phyloP scores from a whole-genome alignment of 2,113 vertebrate species.

The Mus pahari region DNA sequence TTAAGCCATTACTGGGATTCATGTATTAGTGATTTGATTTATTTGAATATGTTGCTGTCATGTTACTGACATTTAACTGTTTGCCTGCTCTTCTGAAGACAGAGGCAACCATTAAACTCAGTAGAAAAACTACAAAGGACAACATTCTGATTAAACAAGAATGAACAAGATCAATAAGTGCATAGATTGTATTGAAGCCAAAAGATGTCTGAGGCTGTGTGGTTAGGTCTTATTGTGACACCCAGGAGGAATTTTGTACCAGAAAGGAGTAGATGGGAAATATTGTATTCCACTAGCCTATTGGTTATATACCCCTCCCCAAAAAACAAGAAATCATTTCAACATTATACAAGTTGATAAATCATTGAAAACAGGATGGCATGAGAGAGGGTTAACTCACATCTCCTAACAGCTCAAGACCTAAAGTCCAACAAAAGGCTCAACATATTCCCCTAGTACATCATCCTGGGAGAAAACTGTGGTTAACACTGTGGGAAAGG shows the following conservation, averaged over 20 bases:
- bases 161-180: neutral
- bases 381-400: neutral
- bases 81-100: neutral
- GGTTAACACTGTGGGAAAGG: neutral
- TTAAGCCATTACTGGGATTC: neutral
- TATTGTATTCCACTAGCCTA: neutral
- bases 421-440: neutral
- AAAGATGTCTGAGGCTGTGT: neutral
- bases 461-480: rapidly evolving
- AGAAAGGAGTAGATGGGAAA: neutral
- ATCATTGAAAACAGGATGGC: neutral
- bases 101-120: neutral
- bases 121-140: neutral
- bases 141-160: neutral
- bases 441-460: neutral
- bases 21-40: neutral
- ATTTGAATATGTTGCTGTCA: neutral
- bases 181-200: neutral
- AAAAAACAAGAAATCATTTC: neutral
- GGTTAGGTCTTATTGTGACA: neutral
- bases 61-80: neutral
- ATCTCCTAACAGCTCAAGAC: neutral
- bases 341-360: neutral
- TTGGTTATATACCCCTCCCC: neutral
- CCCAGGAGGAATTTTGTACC: neutral